Conservation (phyloP, 2,113 vertebrate genomes). For the Brachypteracias leptosomus region DNA sequence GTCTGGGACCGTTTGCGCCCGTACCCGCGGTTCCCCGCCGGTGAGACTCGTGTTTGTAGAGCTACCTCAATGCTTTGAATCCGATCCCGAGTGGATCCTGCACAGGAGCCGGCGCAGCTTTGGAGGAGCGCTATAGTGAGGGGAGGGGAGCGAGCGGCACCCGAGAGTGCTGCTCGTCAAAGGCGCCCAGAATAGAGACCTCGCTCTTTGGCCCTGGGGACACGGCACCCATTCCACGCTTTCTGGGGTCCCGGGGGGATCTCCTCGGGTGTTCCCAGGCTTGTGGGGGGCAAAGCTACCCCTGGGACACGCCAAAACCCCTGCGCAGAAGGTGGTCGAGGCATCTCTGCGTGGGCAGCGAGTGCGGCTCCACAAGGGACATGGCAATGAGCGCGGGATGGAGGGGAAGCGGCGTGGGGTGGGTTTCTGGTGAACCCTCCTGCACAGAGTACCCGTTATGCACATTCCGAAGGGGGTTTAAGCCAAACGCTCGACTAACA, state of each 20-base stretch:
- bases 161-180: neutral
- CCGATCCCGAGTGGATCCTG: too few species aligned
- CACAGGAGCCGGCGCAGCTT: neutral
- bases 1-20: neutral
- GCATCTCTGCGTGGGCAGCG: neutral
- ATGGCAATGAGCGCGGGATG: too few species aligned
- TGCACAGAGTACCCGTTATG: neutral
- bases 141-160: neutral
- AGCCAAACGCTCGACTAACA: fast-evolving
- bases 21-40: neutral
- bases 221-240: neutral
- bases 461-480: neutral
- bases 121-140: neutral
- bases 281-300: neutral
- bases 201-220: neutral
- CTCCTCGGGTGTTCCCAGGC: neutral
- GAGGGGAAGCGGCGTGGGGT: too few species aligned
- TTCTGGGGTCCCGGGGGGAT: neutral
- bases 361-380: neutral
- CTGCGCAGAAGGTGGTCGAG: neutral
- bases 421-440: neutral
- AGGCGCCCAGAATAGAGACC: neutral
- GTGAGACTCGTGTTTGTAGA: fast-evolving
- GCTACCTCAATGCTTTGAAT: neutral
- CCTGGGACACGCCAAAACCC: neutral